Conservation (phyloP, 2,113 vertebrate genomes). For the Cariama cristata region DNA sequence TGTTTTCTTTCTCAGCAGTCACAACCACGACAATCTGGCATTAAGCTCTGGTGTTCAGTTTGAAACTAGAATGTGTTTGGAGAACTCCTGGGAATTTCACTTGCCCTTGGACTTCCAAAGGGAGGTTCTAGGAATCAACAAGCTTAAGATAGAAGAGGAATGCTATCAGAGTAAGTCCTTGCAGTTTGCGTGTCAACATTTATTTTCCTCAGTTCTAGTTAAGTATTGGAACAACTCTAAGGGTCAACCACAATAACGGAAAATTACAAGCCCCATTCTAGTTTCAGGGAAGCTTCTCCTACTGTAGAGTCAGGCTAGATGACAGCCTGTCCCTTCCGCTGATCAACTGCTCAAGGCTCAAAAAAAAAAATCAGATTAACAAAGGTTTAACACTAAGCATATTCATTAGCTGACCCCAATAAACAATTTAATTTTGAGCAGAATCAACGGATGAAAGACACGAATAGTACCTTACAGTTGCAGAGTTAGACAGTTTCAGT, state of each 20-base stretch:
- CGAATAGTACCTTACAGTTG: neutral
- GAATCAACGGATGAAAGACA: neutral
- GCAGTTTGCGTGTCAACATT: neutral
- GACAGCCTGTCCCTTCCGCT: neutral
- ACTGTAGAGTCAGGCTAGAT: neutral
- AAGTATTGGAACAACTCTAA: neutral
- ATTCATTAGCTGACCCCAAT: neutral
- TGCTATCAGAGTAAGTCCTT: neutral
- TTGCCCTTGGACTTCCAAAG: neutral
- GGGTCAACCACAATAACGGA: neutral
- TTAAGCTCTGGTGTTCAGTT: neutral
- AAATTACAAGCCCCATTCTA: neutral
- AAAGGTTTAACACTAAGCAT: neutral
- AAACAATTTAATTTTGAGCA: neutral
- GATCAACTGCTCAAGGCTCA: neutral
- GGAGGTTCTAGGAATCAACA: neutral
- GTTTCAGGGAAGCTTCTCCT: neutral
- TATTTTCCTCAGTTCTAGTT: constrained; percentile 5
- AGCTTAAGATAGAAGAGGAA: neutral
- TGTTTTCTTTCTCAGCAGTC: neutral
- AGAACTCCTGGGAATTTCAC: neutral
- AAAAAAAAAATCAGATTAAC: neutral
- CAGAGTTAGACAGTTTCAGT: neutral
- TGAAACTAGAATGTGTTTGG: neutral
- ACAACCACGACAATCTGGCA: neutral